Evolutionary conservation across 2,888 invertebrate species (phyloP).

Genomic region (Microctonus hyperodae): DNA sequence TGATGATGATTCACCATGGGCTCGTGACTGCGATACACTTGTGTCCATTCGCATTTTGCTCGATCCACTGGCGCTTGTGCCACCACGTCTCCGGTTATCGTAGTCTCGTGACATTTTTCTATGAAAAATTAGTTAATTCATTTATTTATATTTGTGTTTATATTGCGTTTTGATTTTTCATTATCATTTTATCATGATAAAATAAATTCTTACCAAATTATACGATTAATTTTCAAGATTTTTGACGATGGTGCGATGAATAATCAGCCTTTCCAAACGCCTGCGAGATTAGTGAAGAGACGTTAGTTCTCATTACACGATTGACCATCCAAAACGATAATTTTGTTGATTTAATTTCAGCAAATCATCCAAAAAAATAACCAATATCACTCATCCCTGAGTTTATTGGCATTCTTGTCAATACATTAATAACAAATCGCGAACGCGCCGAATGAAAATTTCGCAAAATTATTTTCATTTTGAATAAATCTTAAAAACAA

Average conservation of each 20-base stretch:
- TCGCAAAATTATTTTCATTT: background rate
- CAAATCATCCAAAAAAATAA: slow-evolving; percentile 1
- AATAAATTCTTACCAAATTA: slow-evolving; percentile 34
- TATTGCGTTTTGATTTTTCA: slow-evolving; percentile 28
- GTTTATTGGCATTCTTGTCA: slow-evolving; percentile 2
- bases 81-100: slow-evolving; percentile 55
- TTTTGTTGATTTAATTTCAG: slow-evolving; percentile 14
- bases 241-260: slow-evolving; percentile 33
- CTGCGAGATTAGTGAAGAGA: slow-evolving; percentile 60
- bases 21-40: slow-evolving; percentile 50
- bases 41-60: slow-evolving; percentile 60
- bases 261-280: slow-evolving; percentile 50
- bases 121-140: slow-evolving; percentile 1
- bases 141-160: background rate
- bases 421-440: slow-evolving; percentile 3
- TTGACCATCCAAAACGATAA: slow-evolving; percentile 33
- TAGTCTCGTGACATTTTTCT: slow-evolving; percentile 58
- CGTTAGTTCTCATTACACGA: slow-evolving; percentile 53
- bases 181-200: background rate
- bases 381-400: slow-evolving; percentile 16
- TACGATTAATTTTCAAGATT: slow-evolving; percentile 26
- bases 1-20: slow-evolving; percentile 62
- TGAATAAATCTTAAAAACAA: background rate
- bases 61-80: slow-evolving; percentile 53
- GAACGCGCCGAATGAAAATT: background rate